Evolutionary conservation across 2,888 invertebrate species (phyloP).

Genomic region (Penaeus monodon): DNA sequence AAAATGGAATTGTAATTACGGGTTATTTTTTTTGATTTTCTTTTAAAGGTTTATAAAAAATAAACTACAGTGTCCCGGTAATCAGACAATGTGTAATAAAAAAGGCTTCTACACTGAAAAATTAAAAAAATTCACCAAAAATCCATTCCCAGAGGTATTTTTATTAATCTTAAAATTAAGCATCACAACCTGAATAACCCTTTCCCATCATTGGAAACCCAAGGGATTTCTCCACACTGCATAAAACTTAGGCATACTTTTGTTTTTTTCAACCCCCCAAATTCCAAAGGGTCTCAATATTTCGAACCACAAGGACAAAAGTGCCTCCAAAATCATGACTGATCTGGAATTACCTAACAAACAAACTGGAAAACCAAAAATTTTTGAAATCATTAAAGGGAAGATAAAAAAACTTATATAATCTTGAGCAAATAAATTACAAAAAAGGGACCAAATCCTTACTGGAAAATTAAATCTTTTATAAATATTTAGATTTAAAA

Average conservation of each 20-base stretch:
- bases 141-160: too few relatives aligned
- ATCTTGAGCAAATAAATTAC: too few relatives aligned
- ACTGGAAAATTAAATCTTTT: too few relatives aligned
- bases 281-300: conserved; percentile 78
- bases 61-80: too few relatives aligned
- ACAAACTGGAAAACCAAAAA: conserved; percentile 51
- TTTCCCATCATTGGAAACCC: conserved; percentile 75
- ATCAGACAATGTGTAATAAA: too few relatives aligned
- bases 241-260: conserved; percentile 76
- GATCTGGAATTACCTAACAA: conserved; percentile 66
- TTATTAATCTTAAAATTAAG: background rate
- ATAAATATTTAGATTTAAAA: too few relatives aligned
- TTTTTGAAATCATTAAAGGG: background rate
- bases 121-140: too few relatives aligned
- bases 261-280: conserved; percentile 78
- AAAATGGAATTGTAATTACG: conserved; percentile 5
- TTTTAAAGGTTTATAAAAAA: background rate
- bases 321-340: conserved; percentile 77
- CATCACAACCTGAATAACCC: background rate
- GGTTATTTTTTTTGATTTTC: background rate
- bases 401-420: too few relatives aligned
- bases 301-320: conserved; percentile 76
- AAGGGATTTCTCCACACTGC: conserved; percentile 75
- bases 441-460: too few relatives aligned
- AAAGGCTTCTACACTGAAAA: too few relatives aligned